Evolutionary conservation across 2,113 vertebrate genomes (phyloP).

Genomic region (Menidia beryllina): DNA sequence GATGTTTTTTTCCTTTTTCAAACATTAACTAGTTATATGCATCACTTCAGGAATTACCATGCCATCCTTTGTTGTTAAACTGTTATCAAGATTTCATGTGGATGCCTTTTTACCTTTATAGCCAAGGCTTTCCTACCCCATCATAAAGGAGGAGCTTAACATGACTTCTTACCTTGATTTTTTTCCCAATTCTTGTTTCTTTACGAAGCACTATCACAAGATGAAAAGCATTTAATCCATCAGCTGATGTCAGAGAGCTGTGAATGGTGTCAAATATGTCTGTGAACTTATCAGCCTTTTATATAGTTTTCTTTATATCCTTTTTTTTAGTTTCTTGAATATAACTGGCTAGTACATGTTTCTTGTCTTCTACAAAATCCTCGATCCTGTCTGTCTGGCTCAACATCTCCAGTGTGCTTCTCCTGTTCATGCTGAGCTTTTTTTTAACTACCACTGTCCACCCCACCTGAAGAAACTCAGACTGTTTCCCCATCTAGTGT

Average conservation of each 20-base stretch:
- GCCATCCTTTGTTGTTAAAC: conserved; percentile 21
- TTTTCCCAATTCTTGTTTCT: conserved; percentile 54
- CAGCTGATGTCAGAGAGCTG: conserved; percentile 72
- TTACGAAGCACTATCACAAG: conserved; percentile 53
- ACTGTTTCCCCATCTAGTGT: conserved; percentile 53
- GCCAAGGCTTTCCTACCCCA: conserved; percentile 45
- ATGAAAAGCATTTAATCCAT: conserved; percentile 81
- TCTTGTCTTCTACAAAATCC: conserved; percentile 4
- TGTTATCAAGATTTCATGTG: conserved; percentile 63
- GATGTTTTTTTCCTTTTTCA: too few species aligned
- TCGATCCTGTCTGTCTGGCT: conserved; percentile 12
- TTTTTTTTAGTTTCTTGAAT: background rate
- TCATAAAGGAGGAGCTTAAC: conserved; percentile 67
- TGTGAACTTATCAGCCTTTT: conserved; percentile 40
- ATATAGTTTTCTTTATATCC: conserved; percentile 13
- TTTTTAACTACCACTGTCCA: conserved; percentile 37
- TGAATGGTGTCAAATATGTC: conserved; percentile 51
- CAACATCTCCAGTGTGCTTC: background rate
- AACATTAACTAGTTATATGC: background rate
- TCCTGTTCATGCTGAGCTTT: conserved; percentile 31
- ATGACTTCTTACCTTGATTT: conserved; percentile 68
- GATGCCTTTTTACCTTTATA: conserved; percentile 69
- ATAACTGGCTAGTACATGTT: background rate
- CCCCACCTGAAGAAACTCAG: conserved; percentile 12
- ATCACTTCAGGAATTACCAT: conserved; percentile 38